Evolutionary conservation across 2,888 invertebrate genomes (phyloP), one percentile per base, ranked within the genome.

Genomic region (Lasioglossum pauxillum): DNA sequence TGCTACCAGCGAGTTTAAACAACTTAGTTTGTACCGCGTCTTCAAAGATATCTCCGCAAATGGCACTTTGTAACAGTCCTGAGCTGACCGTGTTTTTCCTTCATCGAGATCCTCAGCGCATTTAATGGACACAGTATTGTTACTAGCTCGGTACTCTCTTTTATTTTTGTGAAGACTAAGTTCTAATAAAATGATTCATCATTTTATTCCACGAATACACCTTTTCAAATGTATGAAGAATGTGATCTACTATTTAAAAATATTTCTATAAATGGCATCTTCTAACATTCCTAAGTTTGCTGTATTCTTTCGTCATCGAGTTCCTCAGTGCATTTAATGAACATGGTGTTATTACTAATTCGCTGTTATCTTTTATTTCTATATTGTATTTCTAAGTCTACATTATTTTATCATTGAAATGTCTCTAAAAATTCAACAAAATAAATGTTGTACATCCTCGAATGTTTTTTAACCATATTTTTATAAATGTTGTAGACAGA

Each of bases 11-110:
- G 86, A 90, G 91, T 90, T 90, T 78, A 82, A 74, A 78, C 86
- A 90, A 90, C 89, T 90, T 84, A 89, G 89, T 90, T 90, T 84
- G 76, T 27, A 77, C 74, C 72, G 49, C 81, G 81, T 89, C 91
- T 87, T 89, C 78, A 84, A 80, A 79, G 67, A 78, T 80, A 77
- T 53, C 38, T 23, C 31, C 60, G 80, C 73, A 79, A 86, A 86
- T 85, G 82, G 80, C 69, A 44, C n/a, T 19, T 16, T 4, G 23
- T 38, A 41, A n/a, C 53, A 46, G 64, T 76, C n/a, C 35, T 57
- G 38, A 38, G 38, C 27, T 72, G 44, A 60, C 44, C 75, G 35
- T 27, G 23, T 64, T 49, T 41, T 53, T 53, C 23, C 53, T 53
- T 23, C 19, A 7, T 7, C 23, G 2, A 49, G 49, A 23, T 49